phyloP scores from a whole-genome alignment of 2,888 invertebrate species.

The Calephelis perditalis region DNA sequence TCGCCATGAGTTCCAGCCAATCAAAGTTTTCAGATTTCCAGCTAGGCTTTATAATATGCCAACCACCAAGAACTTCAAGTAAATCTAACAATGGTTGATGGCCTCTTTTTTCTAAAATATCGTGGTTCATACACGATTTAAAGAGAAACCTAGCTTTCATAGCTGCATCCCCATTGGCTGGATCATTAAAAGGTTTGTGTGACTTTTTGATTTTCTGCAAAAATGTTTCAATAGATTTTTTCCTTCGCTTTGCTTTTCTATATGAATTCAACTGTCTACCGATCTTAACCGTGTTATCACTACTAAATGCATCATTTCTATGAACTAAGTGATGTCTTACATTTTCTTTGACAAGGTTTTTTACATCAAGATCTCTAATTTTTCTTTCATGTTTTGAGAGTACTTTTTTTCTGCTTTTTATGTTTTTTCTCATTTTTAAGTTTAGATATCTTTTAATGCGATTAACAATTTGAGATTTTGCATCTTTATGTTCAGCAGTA shows the following conservation, averaged over 20 bases:
- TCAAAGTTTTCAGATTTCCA: constrained; percentile 84
- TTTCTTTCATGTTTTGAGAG: constrained; percentile 24
- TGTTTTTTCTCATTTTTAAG: constrained; percentile 38
- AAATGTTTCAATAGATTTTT: constrained; percentile 22
- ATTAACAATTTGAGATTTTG: constrained; percentile 47
- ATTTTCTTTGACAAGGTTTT: constrained; percentile 19
- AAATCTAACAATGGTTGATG: constrained; percentile 84
- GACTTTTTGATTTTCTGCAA: constrained; percentile 21
- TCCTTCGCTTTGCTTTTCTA: constrained; percentile 27
- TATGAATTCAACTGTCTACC: constrained; percentile 15
- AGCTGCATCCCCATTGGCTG: constrained; percentile 78
- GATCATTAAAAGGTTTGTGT: constrained; percentile 36
- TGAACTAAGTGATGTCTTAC: constrained; percentile 14
- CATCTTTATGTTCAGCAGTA: constrained; percentile 30
- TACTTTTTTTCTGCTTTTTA: constrained; percentile 36
- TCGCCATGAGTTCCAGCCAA: constrained; percentile 85
- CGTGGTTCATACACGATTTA: constrained; percentile 91
- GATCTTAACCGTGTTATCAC: constrained; percentile 28
- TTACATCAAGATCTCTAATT: constrained; percentile 25
- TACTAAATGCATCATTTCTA: constrained; percentile 26
- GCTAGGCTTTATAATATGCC: constrained; percentile 85
- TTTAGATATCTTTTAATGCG: constrained; percentile 61
- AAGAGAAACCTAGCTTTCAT: constrained; percentile 90
- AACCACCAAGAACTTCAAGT: constrained; percentile 88
- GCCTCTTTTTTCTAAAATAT: constrained; percentile 83